phyloP scores from a whole-genome alignment of 2,113 vertebrate genomes.

The Leptobrachium leishanense region DNA sequence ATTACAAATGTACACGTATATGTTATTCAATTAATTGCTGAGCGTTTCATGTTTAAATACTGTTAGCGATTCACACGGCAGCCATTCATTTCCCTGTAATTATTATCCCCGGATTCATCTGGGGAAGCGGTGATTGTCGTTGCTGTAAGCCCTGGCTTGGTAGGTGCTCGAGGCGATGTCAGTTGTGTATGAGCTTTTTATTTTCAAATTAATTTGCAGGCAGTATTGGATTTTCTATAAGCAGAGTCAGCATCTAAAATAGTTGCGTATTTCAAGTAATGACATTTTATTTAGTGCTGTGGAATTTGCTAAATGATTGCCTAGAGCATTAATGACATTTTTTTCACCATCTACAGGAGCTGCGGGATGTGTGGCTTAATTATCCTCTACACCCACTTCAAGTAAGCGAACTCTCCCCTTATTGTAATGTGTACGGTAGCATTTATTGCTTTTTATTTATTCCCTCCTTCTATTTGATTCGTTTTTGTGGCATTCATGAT shows the following conservation, averaged over 20 bases:
- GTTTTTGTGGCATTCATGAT: slow-evolving; percentile 47
- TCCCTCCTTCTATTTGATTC: slow-evolving; percentile 33
- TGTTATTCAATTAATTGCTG: background rate
- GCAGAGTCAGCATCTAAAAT: slow-evolving; percentile 72
- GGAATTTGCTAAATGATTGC: slow-evolving; percentile 69
- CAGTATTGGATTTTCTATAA: slow-evolving; percentile 73
- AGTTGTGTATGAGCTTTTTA: slow-evolving; percentile 63
- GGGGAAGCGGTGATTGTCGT: slow-evolving; percentile 1
- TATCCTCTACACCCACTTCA: slow-evolving; percentile 96
- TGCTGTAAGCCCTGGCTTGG: slow-evolving; percentile 22
- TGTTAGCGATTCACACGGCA: slow-evolving; percentile 57
- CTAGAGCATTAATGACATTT: slow-evolving; percentile 68
- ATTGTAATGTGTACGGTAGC: slow-evolving; percentile 35
- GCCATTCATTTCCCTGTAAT: slow-evolving; percentile 48
- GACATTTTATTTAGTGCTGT: slow-evolving; percentile 74
- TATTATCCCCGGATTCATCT: slow-evolving; percentile 4
- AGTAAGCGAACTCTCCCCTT: slow-evolving; percentile 72
- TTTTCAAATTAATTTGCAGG: slow-evolving; percentile 69
- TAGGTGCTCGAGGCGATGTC: slow-evolving; percentile 7
- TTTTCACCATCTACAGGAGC: slow-evolving; percentile 77
- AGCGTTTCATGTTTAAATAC: slow-evolving; percentile 41
- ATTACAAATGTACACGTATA: background rate
- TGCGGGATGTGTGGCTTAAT: slow-evolving; percentile 97
- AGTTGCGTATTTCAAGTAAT: slow-evolving; percentile 71
- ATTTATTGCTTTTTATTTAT: slow-evolving; percentile 47